Evolutionary conservation across 53 echinoderm and acorn worm genomes (phyloP), one percentile per base, ranked within the genome.

Genomic region (Antedon mediterranea): DNA sequence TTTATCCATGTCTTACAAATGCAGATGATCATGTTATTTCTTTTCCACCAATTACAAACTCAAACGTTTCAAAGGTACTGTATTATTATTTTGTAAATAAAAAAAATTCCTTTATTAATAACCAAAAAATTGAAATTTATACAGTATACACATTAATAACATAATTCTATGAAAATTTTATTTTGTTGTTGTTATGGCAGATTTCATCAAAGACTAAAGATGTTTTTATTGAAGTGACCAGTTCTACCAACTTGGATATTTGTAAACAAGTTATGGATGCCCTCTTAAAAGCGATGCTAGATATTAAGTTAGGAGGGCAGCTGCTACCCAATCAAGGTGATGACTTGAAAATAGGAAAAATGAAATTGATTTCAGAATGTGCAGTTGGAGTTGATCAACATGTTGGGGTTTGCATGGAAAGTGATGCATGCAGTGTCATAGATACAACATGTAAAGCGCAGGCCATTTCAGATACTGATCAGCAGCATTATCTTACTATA

Each of bases 11-110:
- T 42, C 44, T 94, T 30, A 74, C 85, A 73, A 89, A 91, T 72
- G 82, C 82, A 26, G 90, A 86, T 33, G 87, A 89, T 80, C 85
- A 87, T 74, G 94, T 94, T 79, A 91, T 94, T 79, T 90, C 90
- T 0, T 91, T 94, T 78, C 94, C 94, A 85, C 94, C 94, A 85
- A 94, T 94, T 83, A 94, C 94, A 86, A 94, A 94, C 87, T 86
- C 90, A 27, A 89, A 93, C 83, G 81, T 93, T 32, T 84, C 93
- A 72, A 93, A 93, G 93, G 93, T 93, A 86, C n/a, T n/a, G n/a
- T n/a, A n/a, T n/a, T n/a, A n/a, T n/a, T n/a, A n/a, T n/a, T n/a
- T n/a, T n/a, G n/a, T n/a, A n/a, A n/a, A n/a, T n/a, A n/a, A n/a
- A n/a, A n/a, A n/a, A n/a, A n/a, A n/a, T n/a, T n/a, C n/a, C n/a